Base-by-base conservation (phyloP, 2,113 vertebrate species). In the Coturnix japonica region DNA sequence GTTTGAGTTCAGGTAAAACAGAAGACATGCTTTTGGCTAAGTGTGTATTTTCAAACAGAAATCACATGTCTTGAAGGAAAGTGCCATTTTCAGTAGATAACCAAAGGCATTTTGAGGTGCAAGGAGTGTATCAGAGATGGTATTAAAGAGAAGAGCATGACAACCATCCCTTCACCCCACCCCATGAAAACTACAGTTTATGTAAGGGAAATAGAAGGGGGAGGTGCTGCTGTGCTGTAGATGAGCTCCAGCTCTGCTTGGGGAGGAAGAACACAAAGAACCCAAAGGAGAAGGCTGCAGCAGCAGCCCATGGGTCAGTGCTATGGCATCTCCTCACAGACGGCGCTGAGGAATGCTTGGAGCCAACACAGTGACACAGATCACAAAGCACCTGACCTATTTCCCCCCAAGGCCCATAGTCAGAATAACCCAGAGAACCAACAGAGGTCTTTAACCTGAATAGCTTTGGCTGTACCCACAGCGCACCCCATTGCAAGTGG, bases 341-440 rank as follows among this genome's bases (percentile, higher is more conserved):
- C 64, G 51, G 61, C 19, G 7, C 23, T 82, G 23, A 90, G 91
- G 79, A 95, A 95, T 90, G 94, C 41, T 84, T 65, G 14, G 57
- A 51, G 89, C 83, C 92, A 94, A 60, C 83, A 66, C n/a, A 56
- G 83, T 91, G 89, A 92, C 92, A 95, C 71, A 73, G 78, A 91
- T 90, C 85, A 69, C 74, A 2, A 84, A 78, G 67, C 69, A 70
- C 89, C 86, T 46, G 79, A 90, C 89, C 86, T 90, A 70, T 92
- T 90, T 94, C 79, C 89, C 89, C 66, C 66, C 30, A 2, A 14
- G 86, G 91, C 60, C 65, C 71, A 23, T 57, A 23, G 21, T 33
- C 66, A 81, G 61, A 12, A 51, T 33, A 6, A 1, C 83, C 82
- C 20, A 3, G 41, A 53, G 86, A 59, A 33, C 71, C 84, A 41